phyloP scores from a whole-genome alignment of 2,888 invertebrate genomes.

The Rhagium mordax region DNA sequence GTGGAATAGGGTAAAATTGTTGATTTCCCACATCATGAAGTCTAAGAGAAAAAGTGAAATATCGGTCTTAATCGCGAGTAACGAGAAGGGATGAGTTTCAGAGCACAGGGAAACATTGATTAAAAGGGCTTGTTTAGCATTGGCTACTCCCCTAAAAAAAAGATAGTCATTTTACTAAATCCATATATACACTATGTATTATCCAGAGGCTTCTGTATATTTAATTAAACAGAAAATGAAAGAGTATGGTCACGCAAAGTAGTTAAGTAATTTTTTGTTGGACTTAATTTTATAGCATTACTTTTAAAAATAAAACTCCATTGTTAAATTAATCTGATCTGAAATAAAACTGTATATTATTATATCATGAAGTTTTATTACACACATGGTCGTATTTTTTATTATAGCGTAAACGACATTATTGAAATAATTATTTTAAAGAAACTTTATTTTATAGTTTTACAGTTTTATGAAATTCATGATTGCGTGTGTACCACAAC shows the following conservation, averaged over 20 bases:
- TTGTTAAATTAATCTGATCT: slow-evolving; percentile 5
- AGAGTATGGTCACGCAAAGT: slow-evolving; percentile 8
- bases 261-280: not conserved
- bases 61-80: too few relatives aligned
- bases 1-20: too few relatives aligned
- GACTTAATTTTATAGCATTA: not conserved
- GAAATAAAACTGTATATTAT: not conserved
- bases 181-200: not conserved
- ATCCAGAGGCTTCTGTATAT: not conserved
- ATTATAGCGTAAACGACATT: not conserved
- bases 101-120: too few relatives aligned
- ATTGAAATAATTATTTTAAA: not conserved
- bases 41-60: too few relatives aligned
- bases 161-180: too few relatives aligned
- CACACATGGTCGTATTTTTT: not conserved
- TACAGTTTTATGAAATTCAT: too few relatives aligned
- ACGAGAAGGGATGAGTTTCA: too few relatives aligned
- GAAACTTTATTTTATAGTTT: too few relatives aligned
- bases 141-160: too few relatives aligned
- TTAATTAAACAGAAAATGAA: not conserved
- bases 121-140: too few relatives aligned
- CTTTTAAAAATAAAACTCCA: not conserved
- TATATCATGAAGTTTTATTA: not conserved
- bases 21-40: too few relatives aligned
- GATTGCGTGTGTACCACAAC: too few relatives aligned